phyloP scores from a whole-genome alignment of 2,888 invertebrate species.

The Polyommatus iphigenia region DNA sequence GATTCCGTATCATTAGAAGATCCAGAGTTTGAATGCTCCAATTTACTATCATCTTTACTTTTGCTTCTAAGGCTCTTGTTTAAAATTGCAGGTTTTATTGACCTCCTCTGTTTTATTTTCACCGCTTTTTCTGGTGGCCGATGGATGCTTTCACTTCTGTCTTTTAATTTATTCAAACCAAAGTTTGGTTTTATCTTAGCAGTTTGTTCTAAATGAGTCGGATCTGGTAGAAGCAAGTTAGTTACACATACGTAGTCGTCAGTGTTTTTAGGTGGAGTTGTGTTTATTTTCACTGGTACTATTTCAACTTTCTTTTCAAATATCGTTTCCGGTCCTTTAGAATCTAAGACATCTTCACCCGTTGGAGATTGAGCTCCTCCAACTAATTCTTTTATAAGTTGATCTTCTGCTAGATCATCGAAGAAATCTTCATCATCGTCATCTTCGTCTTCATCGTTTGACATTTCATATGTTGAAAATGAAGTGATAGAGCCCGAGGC shows the following conservation, averaged over 20 bases:
- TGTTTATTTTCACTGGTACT: constrained; percentile 69
- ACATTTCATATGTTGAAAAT: constrained; percentile 62
- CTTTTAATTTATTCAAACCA: constrained; percentile 66
- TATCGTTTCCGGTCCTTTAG: constrained; percentile 69
- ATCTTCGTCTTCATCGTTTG: constrained; percentile 61
- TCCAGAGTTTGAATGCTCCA: constrained; percentile 80
- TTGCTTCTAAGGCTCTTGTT: constrained; percentile 51
- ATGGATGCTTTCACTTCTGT: constrained; percentile 70
- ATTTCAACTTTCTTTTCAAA: constrained; percentile 70
- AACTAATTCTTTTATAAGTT: constrained; percentile 69
- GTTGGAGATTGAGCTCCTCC: constrained; percentile 71
- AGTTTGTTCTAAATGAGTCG: constrained; percentile 60
- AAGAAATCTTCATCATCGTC: constrained; percentile 55
- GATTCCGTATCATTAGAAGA: constrained; percentile 79
- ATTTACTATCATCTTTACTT: constrained; percentile 54
- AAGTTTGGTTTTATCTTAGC: constrained; percentile 73
- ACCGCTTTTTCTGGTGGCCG: constrained; percentile 68
- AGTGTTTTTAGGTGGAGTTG: constrained; percentile 55
- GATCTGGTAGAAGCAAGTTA: constrained; percentile 64
- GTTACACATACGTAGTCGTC: constrained; percentile 69
- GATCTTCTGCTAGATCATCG: constrained; percentile 66
- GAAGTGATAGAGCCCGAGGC: constrained; percentile 59
- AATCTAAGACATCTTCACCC: constrained; percentile 61
- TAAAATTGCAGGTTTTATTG: constrained; percentile 59
- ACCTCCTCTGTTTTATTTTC: constrained; percentile 63